Percentiles rank a stretch among this genome's conserved stretches.
Evolutionary conservation across 2,113 vertebrate genomes (phyloP).

Genomic region (Oophaga pumilio): DNA sequence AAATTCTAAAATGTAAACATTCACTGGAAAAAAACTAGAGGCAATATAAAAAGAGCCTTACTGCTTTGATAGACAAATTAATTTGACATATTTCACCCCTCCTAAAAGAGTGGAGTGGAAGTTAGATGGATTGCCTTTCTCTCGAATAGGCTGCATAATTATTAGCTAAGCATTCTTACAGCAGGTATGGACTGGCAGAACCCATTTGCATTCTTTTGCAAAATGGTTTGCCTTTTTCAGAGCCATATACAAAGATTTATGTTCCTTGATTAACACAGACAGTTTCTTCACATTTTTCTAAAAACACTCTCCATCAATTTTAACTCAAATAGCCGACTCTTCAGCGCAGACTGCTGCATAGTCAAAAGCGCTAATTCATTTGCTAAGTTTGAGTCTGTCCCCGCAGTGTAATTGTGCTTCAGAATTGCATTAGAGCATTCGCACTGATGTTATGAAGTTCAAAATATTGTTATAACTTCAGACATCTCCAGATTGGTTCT

Average conservation of each 20-base stretch:
- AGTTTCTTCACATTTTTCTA: constrained; percentile 52
- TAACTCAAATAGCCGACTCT: constrained; percentile 7
- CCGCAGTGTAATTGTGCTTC: constrained; percentile 53
- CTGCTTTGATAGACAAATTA: not conserved
- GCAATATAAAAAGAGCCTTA: not conserved
- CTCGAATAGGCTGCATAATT: constrained; percentile 50
- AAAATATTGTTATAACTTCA: constrained; percentile 54
- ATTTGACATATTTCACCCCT: constrained; percentile 26
- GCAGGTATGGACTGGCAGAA: constrained; percentile 49
- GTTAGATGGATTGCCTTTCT: constrained; percentile 49
- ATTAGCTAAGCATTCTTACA: constrained; percentile 43
- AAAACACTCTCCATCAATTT: constrained; percentile 52
- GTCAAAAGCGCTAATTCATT: constrained; percentile 56
- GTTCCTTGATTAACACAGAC: constrained; percentile 56
- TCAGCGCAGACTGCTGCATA: constrained; percentile 44
- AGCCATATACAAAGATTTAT: constrained; percentile 56
- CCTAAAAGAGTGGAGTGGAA: constrained; percentile 17
- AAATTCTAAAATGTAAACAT: not conserved
- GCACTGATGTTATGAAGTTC: constrained; percentile 51
- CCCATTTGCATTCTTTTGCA: constrained; percentile 49
- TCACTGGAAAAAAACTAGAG: not conserved
- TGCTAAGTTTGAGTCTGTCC: constrained; percentile 49
- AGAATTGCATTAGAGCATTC: constrained; percentile 50
- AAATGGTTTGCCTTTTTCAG: constrained; percentile 49
- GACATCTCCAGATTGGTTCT: constrained; percentile 49